Conservation (phyloP, 2,888 invertebrate genomes). For the Spatulosminthurus flaviceps region DNA sequence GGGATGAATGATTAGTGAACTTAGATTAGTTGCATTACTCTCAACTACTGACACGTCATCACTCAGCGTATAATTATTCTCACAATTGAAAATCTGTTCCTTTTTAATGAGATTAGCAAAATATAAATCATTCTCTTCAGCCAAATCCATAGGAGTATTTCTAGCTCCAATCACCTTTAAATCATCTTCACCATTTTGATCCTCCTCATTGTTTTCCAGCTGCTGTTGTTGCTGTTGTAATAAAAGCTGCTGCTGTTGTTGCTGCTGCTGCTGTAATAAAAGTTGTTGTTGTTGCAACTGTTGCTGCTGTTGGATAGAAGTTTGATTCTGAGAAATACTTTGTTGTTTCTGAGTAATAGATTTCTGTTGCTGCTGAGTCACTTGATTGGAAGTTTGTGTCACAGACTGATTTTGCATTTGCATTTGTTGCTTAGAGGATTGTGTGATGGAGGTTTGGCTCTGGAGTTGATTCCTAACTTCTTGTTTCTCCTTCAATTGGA, state of each 20-base stretch:
- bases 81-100: slow-evolving; percentile 39
- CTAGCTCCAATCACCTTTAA: slow-evolving; percentile 42
- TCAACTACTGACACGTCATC: slow-evolving; percentile 35
- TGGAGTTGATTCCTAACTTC: slow-evolving; percentile 2
- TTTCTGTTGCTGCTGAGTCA: slow-evolving; percentile 22
- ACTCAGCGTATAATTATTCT: slow-evolving; percentile 35
- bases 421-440: slow-evolving; percentile 25
- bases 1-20: slow-evolving; percentile 35
- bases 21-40: slow-evolving; percentile 24
- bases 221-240: background rate
- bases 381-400: background rate
- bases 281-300: background rate
- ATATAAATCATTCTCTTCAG: slow-evolving; percentile 42
- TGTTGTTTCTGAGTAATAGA: background rate
- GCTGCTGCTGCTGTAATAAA: background rate
- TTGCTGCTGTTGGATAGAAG: slow-evolving; percentile 28
- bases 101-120: slow-evolving; percentile 48
- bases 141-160: background rate
- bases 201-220: slow-evolving; percentile 25
- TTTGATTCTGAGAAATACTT: slow-evolving; percentile 30
- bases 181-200: slow-evolving; percentile 29
- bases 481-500: slow-evolving; percentile 45
- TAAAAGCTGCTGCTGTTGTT: slow-evolving; percentile 7
- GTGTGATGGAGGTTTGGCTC: slow-evolving; percentile 16
- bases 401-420: slow-evolving; percentile 21